A percentile compares a stretch with the other conserved stretches of the same genome.
Conservation (phyloP, 2,113 vertebrate species). For the Dasyornis broadbenti region DNA sequence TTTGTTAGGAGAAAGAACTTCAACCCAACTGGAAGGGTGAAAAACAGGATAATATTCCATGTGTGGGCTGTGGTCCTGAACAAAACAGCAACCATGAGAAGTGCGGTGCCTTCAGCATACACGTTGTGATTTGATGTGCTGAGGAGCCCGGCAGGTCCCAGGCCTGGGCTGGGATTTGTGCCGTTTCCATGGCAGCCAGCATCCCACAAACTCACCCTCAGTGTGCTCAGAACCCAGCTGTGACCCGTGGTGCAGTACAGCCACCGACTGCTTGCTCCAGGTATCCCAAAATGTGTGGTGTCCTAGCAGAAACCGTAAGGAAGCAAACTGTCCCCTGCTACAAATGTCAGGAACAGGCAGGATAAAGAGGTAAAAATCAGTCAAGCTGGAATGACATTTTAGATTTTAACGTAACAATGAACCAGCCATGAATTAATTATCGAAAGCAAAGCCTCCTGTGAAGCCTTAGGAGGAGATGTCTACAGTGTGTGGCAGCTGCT, state of each 20-base stretch:
- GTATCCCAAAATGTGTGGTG: neutral
- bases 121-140: neutral
- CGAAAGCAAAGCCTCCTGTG: neutral
- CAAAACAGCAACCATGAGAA: neutral
- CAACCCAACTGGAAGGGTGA: neutral
- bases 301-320: neutral
- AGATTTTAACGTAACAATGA: neutral
- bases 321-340: neutral
- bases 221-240: neutral
- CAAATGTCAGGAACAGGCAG: neutral
- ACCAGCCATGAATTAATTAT: neutral
- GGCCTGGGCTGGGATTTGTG: neutral
- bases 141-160: neutral
- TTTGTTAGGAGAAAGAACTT: slow-evolving; percentile 15
- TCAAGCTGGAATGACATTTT: neutral
- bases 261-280: neutral
- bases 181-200: neutral
- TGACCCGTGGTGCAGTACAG: neutral
- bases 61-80: slow-evolving; percentile 3
- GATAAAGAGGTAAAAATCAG: neutral
- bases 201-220: neutral
- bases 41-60: neutral
- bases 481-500: neutral
- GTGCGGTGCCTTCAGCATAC: neutral
- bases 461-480: neutral